Conservation (phyloP, 1,140 invertebrate genomes). For the Bombus breviceps region DNA sequence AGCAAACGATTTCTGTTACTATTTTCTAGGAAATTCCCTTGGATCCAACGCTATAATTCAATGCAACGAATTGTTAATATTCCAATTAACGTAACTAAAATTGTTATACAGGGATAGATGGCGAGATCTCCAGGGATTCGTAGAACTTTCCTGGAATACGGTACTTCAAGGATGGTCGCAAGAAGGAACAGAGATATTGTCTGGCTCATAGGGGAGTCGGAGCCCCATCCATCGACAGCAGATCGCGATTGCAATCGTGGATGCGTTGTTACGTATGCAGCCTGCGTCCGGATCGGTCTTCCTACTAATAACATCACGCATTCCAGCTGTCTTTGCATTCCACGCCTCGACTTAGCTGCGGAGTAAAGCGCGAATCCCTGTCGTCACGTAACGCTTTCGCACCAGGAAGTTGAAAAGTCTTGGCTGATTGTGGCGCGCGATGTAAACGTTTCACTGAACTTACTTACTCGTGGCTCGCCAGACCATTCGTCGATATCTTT, state of each 20-base stretch:
- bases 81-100: no score
- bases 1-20: neutral
- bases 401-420: neutral
- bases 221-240: neutral
- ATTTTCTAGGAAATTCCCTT: neutral
- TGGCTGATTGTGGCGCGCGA: neutral
- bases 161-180: neutral
- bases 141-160: no score
- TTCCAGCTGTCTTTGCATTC: slow-evolving; percentile 40
- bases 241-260: slow-evolving; percentile 25
- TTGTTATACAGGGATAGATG: no score
- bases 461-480: neutral
- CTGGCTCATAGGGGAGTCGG: no score
- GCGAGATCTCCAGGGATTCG: no score
- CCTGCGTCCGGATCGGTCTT: neutral
- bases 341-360: neutral
- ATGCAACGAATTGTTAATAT: no score
- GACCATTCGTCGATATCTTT: no score
- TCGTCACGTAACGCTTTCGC: slow-evolving; percentile 11
- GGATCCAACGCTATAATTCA: neutral
- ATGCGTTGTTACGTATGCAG: slow-evolving; percentile 35
- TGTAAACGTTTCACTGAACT: neutral
- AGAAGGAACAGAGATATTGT: neutral
- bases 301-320: slow-evolving; percentile 49
- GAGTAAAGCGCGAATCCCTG: neutral